phyloP scores from a whole-genome alignment of 2,113 vertebrate genomes.

The Equus przewalskii region DNA sequence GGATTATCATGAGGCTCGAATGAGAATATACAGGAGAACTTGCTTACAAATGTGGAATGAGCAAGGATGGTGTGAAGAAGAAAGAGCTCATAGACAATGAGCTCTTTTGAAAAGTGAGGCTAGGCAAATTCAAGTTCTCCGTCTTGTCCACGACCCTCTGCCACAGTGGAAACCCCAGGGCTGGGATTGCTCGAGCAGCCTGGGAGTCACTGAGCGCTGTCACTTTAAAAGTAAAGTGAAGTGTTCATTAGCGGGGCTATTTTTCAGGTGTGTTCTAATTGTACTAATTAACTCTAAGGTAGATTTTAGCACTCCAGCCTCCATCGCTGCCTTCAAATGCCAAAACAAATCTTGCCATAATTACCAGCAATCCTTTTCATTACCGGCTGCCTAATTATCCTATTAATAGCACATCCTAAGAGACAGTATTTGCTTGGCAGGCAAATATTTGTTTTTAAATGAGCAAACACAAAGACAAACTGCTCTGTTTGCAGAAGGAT shows the following conservation, averaged over 20 bases:
- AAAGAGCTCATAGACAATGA: not conserved
- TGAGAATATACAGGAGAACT: not conserved
- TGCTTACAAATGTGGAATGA: not conserved
- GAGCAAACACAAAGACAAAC: constrained; percentile 98
- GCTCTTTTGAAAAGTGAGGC: not conserved
- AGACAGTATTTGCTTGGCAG: constrained; percentile 95
- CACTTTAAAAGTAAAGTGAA: constrained; percentile 82
- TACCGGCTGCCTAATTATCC: constrained; percentile 99
- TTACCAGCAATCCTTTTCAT: constrained; percentile 99
- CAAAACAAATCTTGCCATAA: constrained; percentile 99
- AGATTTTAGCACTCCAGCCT: constrained; percentile 96
- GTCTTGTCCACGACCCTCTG: not conserved
- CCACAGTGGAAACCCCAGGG: not conserved
- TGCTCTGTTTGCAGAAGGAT: constrained; percentile 94
- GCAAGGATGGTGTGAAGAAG: not conserved
- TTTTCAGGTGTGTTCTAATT: constrained; percentile 95
- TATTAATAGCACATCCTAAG: constrained; percentile 99
- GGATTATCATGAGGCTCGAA: not conserved
- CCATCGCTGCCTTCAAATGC: constrained; percentile 95
- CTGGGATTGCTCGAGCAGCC: not conserved
- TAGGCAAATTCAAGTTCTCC: not conserved
- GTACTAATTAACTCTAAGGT: constrained; percentile 96
- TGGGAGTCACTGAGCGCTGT: fast-evolving
- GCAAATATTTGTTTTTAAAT: constrained; percentile 99
- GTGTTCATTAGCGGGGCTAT: constrained; percentile 86